Percentiles rank a stretch among this genome's conserved stretches.
Evolutionary conservation across 1,140 invertebrate genomes (phyloP).

Genomic region (Proales similis): DNA sequence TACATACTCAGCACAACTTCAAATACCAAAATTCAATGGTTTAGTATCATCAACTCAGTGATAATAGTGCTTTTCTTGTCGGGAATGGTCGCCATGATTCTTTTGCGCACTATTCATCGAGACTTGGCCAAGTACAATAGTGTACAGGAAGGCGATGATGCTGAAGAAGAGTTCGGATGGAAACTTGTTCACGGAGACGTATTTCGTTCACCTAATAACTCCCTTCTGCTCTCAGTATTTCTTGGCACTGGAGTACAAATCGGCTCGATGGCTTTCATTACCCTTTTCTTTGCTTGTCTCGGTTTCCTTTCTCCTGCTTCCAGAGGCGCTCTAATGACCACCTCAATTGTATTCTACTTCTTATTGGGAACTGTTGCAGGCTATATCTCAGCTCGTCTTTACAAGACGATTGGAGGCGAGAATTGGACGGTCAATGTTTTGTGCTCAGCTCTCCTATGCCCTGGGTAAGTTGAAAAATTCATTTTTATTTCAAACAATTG

Average conservation of each 20-base stretch:
- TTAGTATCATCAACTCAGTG: conserved; percentile 61
- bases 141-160: conserved; percentile 67
- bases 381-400: conserved; percentile 87
- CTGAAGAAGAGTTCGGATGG: conserved; percentile 98
- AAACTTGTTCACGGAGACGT: conserved; percentile 64
- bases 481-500: conserved; percentile 54
- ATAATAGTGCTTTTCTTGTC: conserved; percentile 65
- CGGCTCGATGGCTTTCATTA: conserved; percentile 60
- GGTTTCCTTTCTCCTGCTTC: conserved; percentile 97
- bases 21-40: conserved; percentile 98
- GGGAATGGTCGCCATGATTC: conserved; percentile 99
- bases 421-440: conserved; percentile 97
- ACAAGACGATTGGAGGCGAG: conserved; percentile 92
- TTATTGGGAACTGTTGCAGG: conserved; percentile 88
- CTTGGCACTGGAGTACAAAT: conserved; percentile 91
- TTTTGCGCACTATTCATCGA: conserved; percentile 89
- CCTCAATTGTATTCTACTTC: conserved; percentile 69
- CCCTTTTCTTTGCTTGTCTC: conserved; percentile 83
- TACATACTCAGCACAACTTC: conserved; percentile 97
- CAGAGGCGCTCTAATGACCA: conserved; percentile 94
- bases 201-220: conserved; percentile 75
- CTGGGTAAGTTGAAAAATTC: no score
- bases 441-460: conserved; percentile 85
- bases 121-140: conserved; percentile 98
- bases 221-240: conserved; percentile 88